Percentiles rank a stretch among this genome's conserved stretches.
Conservation (phyloP, 2,888 invertebrate species). For the Drosophila putrida region DNA sequence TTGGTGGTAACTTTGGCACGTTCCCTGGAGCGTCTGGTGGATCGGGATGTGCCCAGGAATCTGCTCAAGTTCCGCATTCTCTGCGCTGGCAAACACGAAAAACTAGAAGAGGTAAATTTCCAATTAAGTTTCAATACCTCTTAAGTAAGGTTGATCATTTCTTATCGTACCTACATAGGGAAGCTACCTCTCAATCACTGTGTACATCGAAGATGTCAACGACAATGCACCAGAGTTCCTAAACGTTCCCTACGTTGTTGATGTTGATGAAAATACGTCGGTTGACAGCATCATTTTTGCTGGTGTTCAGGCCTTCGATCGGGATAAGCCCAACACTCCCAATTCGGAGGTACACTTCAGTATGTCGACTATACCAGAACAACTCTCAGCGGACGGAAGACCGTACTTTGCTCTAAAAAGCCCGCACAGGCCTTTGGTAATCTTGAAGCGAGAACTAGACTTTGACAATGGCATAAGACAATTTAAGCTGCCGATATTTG, state of each 20-base stretch:
- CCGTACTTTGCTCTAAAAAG: constrained; percentile 90
- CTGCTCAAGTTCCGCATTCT: constrained; percentile 93
- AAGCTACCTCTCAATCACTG: constrained; percentile 93
- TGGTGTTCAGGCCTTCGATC: constrained; percentile 92
- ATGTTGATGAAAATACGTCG: constrained; percentile 93
- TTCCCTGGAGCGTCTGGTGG: constrained; percentile 92
- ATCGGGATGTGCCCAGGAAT: constrained; percentile 92
- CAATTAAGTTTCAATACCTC: no score
- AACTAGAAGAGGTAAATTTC: constrained; percentile 82
- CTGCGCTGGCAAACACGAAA: constrained; percentile 86
- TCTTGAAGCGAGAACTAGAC: constrained; percentile 91
- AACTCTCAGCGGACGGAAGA: constrained; percentile 82
- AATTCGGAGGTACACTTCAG: constrained; percentile 94
- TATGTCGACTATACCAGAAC: constrained; percentile 88
- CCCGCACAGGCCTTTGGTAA: constrained; percentile 91
- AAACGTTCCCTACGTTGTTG: constrained; percentile 91
- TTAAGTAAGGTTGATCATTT: no score
- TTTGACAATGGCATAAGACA: constrained; percentile 93
- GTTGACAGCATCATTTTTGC: constrained; percentile 92
- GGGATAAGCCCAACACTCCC: constrained; percentile 94
- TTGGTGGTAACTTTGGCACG: constrained; percentile 91
- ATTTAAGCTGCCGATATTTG: constrained; percentile 90
- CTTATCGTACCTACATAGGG: constrained; percentile 86
- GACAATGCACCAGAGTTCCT: constrained; percentile 93
- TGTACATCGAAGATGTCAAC: constrained; percentile 95